Percentiles rank a stretch among this genome's conserved stretches.
These are phyloP conservation scores for Anagrus nilaparvatae DNA, from an alignment of 1,140 invertebrate genomes.

Conservation along the genomic window DNA sequence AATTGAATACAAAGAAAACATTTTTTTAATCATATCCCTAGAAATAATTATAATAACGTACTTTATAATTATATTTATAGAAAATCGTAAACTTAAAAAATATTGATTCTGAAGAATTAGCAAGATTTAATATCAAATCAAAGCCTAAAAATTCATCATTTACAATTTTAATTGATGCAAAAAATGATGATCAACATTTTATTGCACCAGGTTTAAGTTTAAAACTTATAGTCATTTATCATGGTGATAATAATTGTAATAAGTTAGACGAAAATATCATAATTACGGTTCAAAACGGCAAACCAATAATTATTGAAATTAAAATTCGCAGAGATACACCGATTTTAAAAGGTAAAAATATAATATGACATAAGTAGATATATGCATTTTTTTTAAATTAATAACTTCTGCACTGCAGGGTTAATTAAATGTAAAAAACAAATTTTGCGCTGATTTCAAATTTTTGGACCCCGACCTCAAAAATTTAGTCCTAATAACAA, in stretches of 20 bases:
- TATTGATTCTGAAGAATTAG: conserved; percentile 8
- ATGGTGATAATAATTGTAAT: no score
- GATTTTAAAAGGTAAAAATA: conserved; percentile 22
- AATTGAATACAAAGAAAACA: no score
- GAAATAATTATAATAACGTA: no score
- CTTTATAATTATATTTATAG: conserved; percentile 2
- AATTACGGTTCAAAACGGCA: conserved; percentile 23
- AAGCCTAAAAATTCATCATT: conserved; percentile 20
- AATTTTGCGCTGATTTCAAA: no score
- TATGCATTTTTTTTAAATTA: no score
- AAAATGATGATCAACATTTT: conserved; percentile 8
- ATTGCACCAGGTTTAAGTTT: conserved; percentile 29
- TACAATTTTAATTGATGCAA: conserved; percentile 16
- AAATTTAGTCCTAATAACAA: no score
- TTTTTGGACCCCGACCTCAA: no score
- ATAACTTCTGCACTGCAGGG: no score
- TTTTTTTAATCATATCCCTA: no score
- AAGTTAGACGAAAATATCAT: conserved; percentile 20
- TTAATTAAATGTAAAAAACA: no score
- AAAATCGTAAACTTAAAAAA: neutral
- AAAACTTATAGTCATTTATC: conserved; percentile 24
- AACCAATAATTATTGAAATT: conserved; percentile 19
- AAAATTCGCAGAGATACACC: conserved; percentile 24
- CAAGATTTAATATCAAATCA: conserved; percentile 22
- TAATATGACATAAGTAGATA: no score